Evolutionary conservation across 1,140 invertebrate species (phyloP), one percentile per base, ranked within the genome.

Genomic region (Magallana ariakensis): DNA sequence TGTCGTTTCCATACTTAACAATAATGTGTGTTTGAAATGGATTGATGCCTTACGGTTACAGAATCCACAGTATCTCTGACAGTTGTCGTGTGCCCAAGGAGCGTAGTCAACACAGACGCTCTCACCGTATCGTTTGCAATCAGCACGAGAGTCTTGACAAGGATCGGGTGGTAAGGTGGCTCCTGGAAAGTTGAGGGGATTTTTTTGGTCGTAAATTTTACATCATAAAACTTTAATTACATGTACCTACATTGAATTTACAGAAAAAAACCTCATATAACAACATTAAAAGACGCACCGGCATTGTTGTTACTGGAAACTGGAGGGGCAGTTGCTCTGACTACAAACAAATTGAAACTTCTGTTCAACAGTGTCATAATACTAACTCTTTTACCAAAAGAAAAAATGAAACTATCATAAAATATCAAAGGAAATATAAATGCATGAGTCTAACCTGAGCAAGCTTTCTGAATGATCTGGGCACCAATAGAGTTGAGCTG

Each of bases 61-160:
- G 60, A 91, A 75, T 22, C 87, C 88, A 62, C 91, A 92, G 55
- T 85, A 87, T 80, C 89, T 83, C 15, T 84, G 83, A 80, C 91
- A 92, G 88, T 92, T 92, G 58, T 88, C 87, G 10, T 88, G 83
- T 13, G 91, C 86, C 91, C 91, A 92, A 1, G 85, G 86, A n/a
- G 86, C 62, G 66, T 88, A 92, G 26, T 83, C 53, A 1, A 82
- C 66, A 66, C 91, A 92, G 54, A 88, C 83, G 19, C 75, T 58
- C 0, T 70, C 15, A n/a, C 80, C 87, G 85, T 89, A 92, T 16
- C 85, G 62, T 11, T 80, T 85, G 82, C 91, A 92, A 86, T 92
- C 89, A 19, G 88, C 53, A 13, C 87, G 62, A 3, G 60, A 26
- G 62, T 92, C 91, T 70, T 91, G 66, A 33, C 91, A 92, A 4